These are phyloP conservation scores for Poecilia gillii DNA, from an alignment of 2,797 vertebrate genomes.

Conservation along the genomic window DNA sequence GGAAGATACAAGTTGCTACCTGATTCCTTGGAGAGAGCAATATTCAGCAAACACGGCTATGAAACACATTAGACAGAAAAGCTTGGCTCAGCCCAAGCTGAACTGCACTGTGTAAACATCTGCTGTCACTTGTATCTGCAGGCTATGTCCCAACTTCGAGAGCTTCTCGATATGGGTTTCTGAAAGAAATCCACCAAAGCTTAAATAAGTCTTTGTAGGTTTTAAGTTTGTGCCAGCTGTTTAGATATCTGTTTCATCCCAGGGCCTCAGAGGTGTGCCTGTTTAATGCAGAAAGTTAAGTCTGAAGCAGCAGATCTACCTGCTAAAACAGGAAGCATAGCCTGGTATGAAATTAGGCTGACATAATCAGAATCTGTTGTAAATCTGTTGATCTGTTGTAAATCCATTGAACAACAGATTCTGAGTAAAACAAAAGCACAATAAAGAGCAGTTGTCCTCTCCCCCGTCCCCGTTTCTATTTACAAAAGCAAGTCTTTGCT, in stretches of 20 bases:
- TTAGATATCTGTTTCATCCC: not conserved
- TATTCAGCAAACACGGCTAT: not conserved
- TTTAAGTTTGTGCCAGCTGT: not conserved
- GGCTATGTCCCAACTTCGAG: not conserved
- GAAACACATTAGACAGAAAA: not conserved
- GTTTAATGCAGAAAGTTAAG: not conserved
- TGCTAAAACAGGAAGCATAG: not conserved
- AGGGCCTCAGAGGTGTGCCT: not conserved
- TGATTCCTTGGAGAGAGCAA: not conserved
- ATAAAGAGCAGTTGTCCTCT: too few species aligned
- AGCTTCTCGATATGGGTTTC: not conserved
- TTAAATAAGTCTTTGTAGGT: not conserved
- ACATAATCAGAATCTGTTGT: too few species aligned
- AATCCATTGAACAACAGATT: too few species aligned
- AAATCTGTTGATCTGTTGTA: too few species aligned
- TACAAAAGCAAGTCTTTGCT: too few species aligned
- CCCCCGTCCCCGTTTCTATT: too few species aligned
- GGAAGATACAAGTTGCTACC: not conserved
- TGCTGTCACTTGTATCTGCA: not conserved
- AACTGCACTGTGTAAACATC: not conserved
- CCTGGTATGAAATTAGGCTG: not conserved
- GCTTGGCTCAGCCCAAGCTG: not conserved
- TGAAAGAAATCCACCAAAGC: not conserved
- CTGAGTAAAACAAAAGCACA: too few species aligned
- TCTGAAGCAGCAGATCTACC: not conserved